Conservation (phyloP, 2,888 invertebrate genomes). For the Stramonita haemastoma region DNA sequence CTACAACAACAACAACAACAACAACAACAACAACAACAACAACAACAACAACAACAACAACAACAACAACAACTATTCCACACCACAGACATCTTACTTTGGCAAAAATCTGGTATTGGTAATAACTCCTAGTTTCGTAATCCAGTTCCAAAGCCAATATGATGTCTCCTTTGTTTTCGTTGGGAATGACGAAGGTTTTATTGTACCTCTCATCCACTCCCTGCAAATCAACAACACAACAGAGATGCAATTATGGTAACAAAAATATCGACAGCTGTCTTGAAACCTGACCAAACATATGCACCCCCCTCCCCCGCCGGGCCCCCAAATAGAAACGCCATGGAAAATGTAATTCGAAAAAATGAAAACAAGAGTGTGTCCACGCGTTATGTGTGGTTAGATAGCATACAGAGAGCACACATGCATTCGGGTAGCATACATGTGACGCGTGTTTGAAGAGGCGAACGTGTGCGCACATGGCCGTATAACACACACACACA, state of each 20-base stretch:
- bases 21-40: too few species aligned
- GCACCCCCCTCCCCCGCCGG: background rate
- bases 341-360: too few species aligned
- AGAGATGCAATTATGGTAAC: background rate
- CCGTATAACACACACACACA: background rate
- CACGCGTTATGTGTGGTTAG: too few species aligned
- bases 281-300: background rate
- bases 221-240: slow-evolving; percentile 41
- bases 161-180: slow-evolving; percentile 75
- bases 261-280: background rate
- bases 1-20: too few species aligned
- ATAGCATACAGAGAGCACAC: background rate
- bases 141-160: slow-evolving; percentile 85
- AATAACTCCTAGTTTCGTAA: slow-evolving; percentile 82
- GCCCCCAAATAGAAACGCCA: too few species aligned
- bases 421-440: too few species aligned
- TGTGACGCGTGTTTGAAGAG: too few species aligned
- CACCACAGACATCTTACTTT: slow-evolving; percentile 58
- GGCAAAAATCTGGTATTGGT: slow-evolving; percentile 73
- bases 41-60: too few species aligned
- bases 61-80: background rate
- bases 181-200: slow-evolving; percentile 57
- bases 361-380: too few species aligned
- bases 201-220: slow-evolving; percentile 57
- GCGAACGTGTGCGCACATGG: too few species aligned